A percentile compares a stretch with the other conserved stretches of the same genome.
Evolutionary conservation across 2,113 vertebrate genomes (phyloP).

Genomic region (Galemys pyrenaicus): DNA sequence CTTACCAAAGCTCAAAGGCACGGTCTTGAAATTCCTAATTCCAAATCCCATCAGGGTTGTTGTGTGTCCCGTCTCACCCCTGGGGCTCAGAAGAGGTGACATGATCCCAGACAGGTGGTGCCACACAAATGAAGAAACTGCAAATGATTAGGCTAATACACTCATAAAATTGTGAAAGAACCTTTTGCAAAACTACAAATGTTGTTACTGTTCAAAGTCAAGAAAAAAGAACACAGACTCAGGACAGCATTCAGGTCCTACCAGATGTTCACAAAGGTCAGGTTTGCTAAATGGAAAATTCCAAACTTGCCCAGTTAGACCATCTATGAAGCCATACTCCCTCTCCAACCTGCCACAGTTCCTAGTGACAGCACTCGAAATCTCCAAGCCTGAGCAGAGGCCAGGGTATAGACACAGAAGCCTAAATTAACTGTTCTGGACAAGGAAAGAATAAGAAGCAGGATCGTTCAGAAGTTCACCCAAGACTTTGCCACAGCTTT

Average conservation of each 20-base stretch:
- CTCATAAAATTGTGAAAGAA: slow-evolving; percentile 57
- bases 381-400: neutral
- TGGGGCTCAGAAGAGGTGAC: slow-evolving; percentile 19
- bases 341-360: neutral
- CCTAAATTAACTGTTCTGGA: neutral
- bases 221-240: neutral
- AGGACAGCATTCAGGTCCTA: neutral
- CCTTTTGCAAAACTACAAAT: slow-evolving; percentile 48
- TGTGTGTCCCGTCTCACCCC: slow-evolving; percentile 26
- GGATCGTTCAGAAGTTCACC: neutral
- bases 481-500: neutral
- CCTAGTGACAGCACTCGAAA: neutral
- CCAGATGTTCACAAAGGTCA: neutral
- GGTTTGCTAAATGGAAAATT: neutral
- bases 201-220: neutral
- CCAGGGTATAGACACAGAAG: neutral
- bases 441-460: neutral
- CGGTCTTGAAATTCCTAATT: slow-evolving; percentile 30
- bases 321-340: neutral
- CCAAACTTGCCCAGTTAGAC: neutral
- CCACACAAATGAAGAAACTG: slow-evolving; percentile 63
- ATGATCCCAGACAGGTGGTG: slow-evolving; percentile 42
- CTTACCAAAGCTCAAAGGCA: slow-evolving; percentile 11
- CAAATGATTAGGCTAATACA: slow-evolving; percentile 50
- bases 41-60: neutral